Base-by-base conservation (phyloP, 2,113 vertebrate genomes). In the Excalfactoria chinensis region DNA sequence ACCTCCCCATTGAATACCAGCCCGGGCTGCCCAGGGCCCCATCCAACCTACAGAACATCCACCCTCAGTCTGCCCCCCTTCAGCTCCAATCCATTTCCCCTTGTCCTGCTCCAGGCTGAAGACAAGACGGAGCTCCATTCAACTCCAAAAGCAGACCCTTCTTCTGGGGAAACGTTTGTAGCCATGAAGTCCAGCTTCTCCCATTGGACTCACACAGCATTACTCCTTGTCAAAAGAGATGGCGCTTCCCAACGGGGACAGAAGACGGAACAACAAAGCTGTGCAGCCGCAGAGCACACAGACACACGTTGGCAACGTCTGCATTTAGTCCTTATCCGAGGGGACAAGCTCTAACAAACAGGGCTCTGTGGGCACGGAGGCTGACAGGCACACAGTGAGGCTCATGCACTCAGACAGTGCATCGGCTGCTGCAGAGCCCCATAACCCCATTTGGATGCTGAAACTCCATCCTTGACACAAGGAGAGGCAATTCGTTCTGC, bases 191-290 rank as follows among this genome's bases (percentile, higher is more conserved):
- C 49, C 4, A 25, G 20, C 26, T 2, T 41, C 1, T 60, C 13
- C 58, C n/a, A 3, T 0, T 0, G 35, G 3, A 64, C 75, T 58
- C 83, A 76, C 41, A 4, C 68, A 53, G 62, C 11, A 17, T 30
- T 8, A 0, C 19, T 32, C 18, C 88, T 2, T 6, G 6, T 1
- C 58, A 19, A 17, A 30, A 21, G 66, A 26, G 46, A 8, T 1
- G 11, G 0, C 3, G 1, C 55, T 32, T 32, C 85, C 86, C 28
- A 3, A 0, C 6, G 30, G 68, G 55, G 72, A 80, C 0, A 66
- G 26, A 8, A 8, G 34, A 7, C 0, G 1, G 35, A 12, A 63
- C 7, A 76, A 59, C 1, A 13, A 34, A 77, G 7, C 3, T 30
- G 20, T 41, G 7, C 5, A 22, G 1, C 30, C 32, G 18, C 19